Base-by-base conservation (phyloP, 2,888 invertebrate species). In the Drosophila buzzatii region DNA sequence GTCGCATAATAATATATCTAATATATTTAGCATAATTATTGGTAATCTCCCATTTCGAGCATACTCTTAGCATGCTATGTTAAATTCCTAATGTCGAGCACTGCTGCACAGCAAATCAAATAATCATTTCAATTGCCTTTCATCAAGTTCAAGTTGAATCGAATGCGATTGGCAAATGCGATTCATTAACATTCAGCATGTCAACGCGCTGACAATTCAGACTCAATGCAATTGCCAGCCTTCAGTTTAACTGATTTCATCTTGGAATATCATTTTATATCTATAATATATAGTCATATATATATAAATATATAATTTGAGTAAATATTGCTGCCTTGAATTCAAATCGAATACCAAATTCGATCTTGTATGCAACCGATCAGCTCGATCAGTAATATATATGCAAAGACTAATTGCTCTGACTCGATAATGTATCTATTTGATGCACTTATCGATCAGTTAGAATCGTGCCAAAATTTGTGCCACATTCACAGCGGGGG, bases 161-260 rank as follows among this genome's bases (percentile, higher is more conserved):
- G 35, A 60, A 70, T 60, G 71, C 57, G 37, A 64, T 64, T 62
- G 67, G 35, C 62, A 76, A 73, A 49, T 73, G 33, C 37, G 53
- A 71, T 68, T 70, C 76, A 85, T 84, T 80, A 82, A 76, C 68
- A 88, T 88, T 85, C 84, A 88, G 63, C 72, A 79, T 87, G 83
- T 85, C 85, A 83, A 84, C 81, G 81, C 73, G 33, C 62, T 74
- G 76, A 66, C 76, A 79, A 80, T 74, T 76, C 70, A 59, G 62
- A 74, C 77, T 70, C 73, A 73, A 76, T 80, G 78, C 86, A 76
- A 73, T 85, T 70, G 72, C 49, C 44, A 71, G 82, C 87, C 87
- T 86, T 84, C 78, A 56, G 27, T 44, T 68, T 66, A 77, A 79
- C 86, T 73, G 79, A 86, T 81, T 88, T 84, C 81, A 88, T 84